These are phyloP conservation scores for Endomychus coccineus DNA, from an alignment of 2,888 invertebrate species.

Conservation along the genomic window DNA sequence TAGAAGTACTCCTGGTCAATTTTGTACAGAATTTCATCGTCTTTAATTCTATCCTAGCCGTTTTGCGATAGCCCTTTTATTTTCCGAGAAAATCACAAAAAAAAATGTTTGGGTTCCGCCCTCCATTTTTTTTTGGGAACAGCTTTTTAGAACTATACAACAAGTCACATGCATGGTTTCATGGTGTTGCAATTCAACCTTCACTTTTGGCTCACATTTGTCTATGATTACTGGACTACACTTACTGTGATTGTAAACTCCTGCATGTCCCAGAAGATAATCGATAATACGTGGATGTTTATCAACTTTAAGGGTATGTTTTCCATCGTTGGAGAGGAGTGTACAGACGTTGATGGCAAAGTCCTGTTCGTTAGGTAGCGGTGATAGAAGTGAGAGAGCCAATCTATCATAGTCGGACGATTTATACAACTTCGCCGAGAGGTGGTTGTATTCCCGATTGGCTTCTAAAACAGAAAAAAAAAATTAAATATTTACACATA, in stretches of 20 bases:
- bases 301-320: constrained; percentile 76
- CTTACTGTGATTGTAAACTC: constrained; percentile 84
- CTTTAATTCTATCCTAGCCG: too few relatives aligned
- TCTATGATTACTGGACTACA: too few relatives aligned
- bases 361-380: constrained; percentile 97
- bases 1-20: too few relatives aligned
- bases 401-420: constrained; percentile 77
- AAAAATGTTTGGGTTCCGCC: too few relatives aligned
- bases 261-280: constrained; percentile 87
- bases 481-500: too few relatives aligned
- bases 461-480: constrained; percentile 46
- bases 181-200: too few relatives aligned
- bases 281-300: constrained; percentile 82
- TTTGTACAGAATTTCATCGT: too few relatives aligned
- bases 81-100: too few relatives aligned
- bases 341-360: constrained; percentile 97
- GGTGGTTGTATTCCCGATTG: constrained; percentile 55
- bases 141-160: constrained; percentile 2
- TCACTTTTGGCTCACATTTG: too few relatives aligned
- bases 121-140: too few relatives aligned
- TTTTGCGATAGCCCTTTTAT: too few relatives aligned
- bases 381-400: constrained; percentile 86
- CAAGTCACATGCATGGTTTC: not conserved
- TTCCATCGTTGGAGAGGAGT: constrained; percentile 88
- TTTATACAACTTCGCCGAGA: constrained; percentile 61